These are phyloP conservation scores for Holothuria glaberrima DNA, from an alignment of 35 echinoderm and acorn worm genomes.

Conservation along the genomic window DNA sequence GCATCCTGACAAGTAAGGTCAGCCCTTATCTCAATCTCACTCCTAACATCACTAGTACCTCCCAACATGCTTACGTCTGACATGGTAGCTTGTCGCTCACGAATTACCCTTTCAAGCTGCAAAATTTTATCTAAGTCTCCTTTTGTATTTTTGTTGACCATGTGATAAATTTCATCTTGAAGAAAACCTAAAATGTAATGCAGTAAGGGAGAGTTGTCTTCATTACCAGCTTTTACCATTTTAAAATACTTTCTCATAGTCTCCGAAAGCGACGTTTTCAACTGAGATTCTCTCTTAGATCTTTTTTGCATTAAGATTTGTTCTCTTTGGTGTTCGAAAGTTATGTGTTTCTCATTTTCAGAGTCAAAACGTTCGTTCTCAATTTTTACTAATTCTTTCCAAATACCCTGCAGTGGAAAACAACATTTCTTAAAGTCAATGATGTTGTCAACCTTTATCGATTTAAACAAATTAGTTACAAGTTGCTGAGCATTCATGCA, in stretches of 20 bases:
- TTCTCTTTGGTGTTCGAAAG: constrained; percentile 37
- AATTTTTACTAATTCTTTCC: not conserved
- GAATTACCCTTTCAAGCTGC: not conserved
- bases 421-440: not conserved
- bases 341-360: not conserved
- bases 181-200: constrained; percentile 37
- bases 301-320: not conserved
- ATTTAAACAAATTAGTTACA: not conserved
- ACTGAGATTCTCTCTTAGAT: constrained; percentile 7
- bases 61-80: no score
- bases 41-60: no score
- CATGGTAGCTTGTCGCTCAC: no score
- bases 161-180: constrained; percentile 23
- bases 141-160: constrained; percentile 19
- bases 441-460: not conserved
- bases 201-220: not conserved
- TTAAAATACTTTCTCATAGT: constrained; percentile 11
- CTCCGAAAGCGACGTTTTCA: not conserved
- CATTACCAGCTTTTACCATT: not conserved
- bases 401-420: constrained; percentile 33
- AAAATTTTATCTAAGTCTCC: not conserved
- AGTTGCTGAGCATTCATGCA: not conserved
- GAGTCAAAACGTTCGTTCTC: constrained; percentile 13
- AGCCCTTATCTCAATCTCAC: no score
- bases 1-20: not conserved